A percentile compares a stretch with the other conserved stretches of the same genome.
phyloP scores from a whole-genome alignment of 2,888 invertebrate genomes.

The Caenorhabditis sp. region DNA sequence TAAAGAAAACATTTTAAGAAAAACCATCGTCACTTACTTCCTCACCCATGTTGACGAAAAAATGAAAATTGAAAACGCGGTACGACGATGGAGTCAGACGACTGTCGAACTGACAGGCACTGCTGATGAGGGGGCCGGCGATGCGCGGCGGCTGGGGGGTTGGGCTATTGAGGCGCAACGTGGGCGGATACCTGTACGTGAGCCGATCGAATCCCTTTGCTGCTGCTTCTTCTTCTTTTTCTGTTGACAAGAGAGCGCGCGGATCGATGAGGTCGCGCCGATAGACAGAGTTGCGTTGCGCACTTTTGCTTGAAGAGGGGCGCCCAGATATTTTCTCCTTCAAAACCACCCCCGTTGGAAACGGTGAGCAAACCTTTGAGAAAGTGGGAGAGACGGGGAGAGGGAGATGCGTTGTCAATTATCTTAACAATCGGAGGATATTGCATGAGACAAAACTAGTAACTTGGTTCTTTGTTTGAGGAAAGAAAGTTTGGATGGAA shows the following conservation, averaged over 20 bases:
- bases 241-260: conserved; percentile 30
- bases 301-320: conserved; percentile 59
- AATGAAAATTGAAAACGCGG: conserved; percentile 63
- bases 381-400: background rate
- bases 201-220: conserved; percentile 28
- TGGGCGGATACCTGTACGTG: conserved; percentile 65
- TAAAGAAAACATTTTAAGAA: background rate
- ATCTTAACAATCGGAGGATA: conserved; percentile 42
- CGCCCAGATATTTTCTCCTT: conserved; percentile 55
- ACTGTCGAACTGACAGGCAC: conserved; percentile 63
- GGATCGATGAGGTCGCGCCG: conserved; percentile 37
- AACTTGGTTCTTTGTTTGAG: conserved; percentile 22
- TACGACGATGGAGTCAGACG: conserved; percentile 65
- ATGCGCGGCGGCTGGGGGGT: conserved; percentile 57
- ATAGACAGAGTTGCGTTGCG: conserved; percentile 39
- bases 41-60: conserved; percentile 64
- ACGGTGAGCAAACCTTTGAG: conserved; percentile 53
- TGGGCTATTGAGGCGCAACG: conserved; percentile 49
- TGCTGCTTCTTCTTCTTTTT: no score
- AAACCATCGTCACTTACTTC: conserved; percentile 58
- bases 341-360: conserved; percentile 58
- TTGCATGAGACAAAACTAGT: conserved; percentile 40
- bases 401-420: conserved; percentile 47
- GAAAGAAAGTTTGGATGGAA: background rate
- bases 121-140: conserved; percentile 42